A percentile compares a stretch with the other conserved stretches of the same genome.
phyloP scores from a whole-genome alignment of 2,797 vertebrate genomes.

The Siniperca scherzeri region DNA sequence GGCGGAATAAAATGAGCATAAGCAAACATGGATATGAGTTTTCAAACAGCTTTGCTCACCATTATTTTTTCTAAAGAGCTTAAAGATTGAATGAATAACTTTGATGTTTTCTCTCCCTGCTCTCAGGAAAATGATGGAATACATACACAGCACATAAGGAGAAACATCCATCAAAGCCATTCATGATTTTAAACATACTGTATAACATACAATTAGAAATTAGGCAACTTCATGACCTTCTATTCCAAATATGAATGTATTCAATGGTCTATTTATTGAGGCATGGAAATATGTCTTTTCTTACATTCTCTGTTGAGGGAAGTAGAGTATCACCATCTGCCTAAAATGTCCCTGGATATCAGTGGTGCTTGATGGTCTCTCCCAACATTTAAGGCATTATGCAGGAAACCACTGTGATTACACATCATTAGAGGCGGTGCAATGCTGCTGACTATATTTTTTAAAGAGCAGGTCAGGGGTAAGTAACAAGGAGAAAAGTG shows the following conservation, averaged over 20 bases:
- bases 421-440: conserved; percentile 79
- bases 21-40: conserved; percentile 80
- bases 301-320: conserved; percentile 63
- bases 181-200: conserved; percentile 55
- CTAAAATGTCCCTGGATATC: conserved; percentile 73
- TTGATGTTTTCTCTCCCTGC: conserved; percentile 57
- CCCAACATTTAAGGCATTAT: conserved; percentile 75
- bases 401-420: conserved; percentile 80
- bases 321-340: conserved; percentile 77
- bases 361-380: conserved; percentile 69
- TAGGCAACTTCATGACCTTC: conserved; percentile 62
- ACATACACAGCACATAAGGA: conserved; percentile 40
- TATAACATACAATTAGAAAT: conserved; percentile 64
- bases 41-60: conserved; percentile 68
- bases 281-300: conserved; percentile 63
- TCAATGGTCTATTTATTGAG: conserved; percentile 65
- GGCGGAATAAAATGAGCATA: conserved; percentile 70
- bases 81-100: conserved; percentile 74
- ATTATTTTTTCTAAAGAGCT: conserved; percentile 65
- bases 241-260: conserved; percentile 55
- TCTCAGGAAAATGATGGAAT: conserved; percentile 53
- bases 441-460: conserved; percentile 82
- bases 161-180: conserved; percentile 66
- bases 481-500: conserved; percentile 79
- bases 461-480: conserved; percentile 78